phyloP scores from a whole-genome alignment of 2,888 invertebrate genomes.

The Drosophila melanocephala region DNA sequence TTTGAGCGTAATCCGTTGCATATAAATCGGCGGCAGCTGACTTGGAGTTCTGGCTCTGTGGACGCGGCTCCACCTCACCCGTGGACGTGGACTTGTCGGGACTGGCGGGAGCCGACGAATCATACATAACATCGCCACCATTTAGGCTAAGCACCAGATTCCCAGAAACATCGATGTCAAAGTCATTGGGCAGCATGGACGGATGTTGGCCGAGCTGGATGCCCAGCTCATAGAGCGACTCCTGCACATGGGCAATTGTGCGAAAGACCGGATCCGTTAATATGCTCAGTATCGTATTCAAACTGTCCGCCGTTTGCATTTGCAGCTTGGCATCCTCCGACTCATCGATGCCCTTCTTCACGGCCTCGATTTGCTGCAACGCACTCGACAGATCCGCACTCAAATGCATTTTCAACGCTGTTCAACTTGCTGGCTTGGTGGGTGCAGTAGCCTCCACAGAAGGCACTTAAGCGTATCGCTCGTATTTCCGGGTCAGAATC shows the following conservation, averaged over 20 bases:
- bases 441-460: slow-evolving; percentile 44
- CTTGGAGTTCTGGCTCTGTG: slow-evolving; percentile 87
- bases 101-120: slow-evolving; percentile 85
- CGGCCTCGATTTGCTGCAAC: slow-evolving; percentile 94
- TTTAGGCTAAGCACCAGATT: slow-evolving; percentile 89
- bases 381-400: slow-evolving; percentile 93
- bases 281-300: slow-evolving; percentile 93
- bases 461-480: slow-evolving; percentile 48
- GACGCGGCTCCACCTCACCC: slow-evolving; percentile 86
- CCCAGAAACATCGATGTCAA: slow-evolving; percentile 95
- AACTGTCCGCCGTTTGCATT: slow-evolving; percentile 90
- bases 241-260: slow-evolving; percentile 95
- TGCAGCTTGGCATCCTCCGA: slow-evolving; percentile 93
- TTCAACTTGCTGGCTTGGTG: slow-evolving; percentile 24
- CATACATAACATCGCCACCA: slow-evolving; percentile 87
- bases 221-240: slow-evolving; percentile 94
- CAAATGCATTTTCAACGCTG: slow-evolving; percentile 81
- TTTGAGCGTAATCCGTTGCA: slow-evolving; percentile 97
- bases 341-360: slow-evolving; percentile 94
- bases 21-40: slow-evolving; percentile 90
- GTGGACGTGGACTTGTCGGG: slow-evolving; percentile 87
- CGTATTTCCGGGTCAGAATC: slow-evolving; percentile 25
- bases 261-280: slow-evolving; percentile 96
- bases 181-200: slow-evolving; percentile 96
- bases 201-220: slow-evolving; percentile 95